Conservation (phyloP, 2,888 invertebrate species). For the Eupithecia exiguata region DNA sequence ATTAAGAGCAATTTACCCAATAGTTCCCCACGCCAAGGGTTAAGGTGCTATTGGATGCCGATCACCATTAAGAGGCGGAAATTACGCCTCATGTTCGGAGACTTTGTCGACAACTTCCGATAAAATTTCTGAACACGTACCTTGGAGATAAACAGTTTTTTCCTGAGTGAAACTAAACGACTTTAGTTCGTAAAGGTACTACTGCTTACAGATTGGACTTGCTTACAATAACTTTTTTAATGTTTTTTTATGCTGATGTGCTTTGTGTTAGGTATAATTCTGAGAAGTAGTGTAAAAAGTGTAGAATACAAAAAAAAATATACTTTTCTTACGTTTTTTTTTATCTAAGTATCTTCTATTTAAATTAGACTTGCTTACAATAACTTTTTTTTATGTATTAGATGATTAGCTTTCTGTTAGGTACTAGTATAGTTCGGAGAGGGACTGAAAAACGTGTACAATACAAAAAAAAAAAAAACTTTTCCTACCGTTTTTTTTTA, state of each 20-base stretch:
- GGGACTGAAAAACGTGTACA: too few species aligned
- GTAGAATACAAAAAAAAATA: background rate
- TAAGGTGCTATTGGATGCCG: conserved; percentile 45
- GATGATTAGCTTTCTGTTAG: background rate
- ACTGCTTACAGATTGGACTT: conserved; percentile 9
- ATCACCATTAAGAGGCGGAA: conserved; percentile 49
- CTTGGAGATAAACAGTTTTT: conserved; percentile 20
- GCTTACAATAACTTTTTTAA: background rate
- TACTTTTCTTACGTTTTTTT: background rate
- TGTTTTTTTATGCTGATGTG: background rate
- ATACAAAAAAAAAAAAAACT: background rate
- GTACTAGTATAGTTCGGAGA: too few species aligned
- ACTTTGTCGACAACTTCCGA: conserved; percentile 32
- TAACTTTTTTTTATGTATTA: background rate
- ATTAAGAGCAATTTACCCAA: conserved; percentile 19
- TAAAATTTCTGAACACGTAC: conserved; percentile 34
- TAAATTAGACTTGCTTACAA: conserved; percentile 3
- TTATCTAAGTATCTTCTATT: too few species aligned
- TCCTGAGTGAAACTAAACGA: conserved; percentile 25
- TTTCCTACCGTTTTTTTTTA: background rate
- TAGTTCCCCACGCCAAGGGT: conserved; percentile 22
- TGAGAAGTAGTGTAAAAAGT: too few species aligned
- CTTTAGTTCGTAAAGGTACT: conserved; percentile 2
- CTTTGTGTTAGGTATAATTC: background rate
- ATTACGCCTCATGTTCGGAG: conserved; percentile 45